Evolutionary conservation across 2,888 invertebrate species (phyloP).

Genomic region (Agrochola macilenta): DNA sequence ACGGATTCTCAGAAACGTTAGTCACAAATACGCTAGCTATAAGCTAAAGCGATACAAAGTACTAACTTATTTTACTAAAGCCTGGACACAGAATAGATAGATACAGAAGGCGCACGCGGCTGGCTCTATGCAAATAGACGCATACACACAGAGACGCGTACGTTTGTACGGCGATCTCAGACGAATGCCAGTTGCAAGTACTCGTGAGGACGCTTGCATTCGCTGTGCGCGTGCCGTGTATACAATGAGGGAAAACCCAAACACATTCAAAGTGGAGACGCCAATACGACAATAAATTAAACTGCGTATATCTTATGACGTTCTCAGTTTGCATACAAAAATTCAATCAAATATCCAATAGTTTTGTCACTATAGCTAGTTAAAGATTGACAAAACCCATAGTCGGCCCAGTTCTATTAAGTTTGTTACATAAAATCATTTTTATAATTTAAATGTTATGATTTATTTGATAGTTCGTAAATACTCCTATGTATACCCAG

Average conservation of each 20-base stretch:
- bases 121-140: not conserved
- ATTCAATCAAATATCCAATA: no score
- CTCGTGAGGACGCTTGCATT: not conserved
- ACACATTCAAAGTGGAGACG: not conserved
- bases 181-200: not conserved
- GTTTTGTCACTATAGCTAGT: no score
- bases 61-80: slow-evolving; percentile 60
- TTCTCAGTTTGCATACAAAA: no score
- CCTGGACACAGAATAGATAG: slow-evolving; percentile 10
- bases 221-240: not conserved
- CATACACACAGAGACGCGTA: not conserved
- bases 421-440: no score
- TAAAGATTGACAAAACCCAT: no score
- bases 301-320: no score
- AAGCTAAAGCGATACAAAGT: slow-evolving; percentile 57
- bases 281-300: no score
- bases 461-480: no score
- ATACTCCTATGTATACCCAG: no score
- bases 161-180: not conserved
- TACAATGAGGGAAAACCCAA: not conserved
- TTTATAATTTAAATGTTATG: no score
- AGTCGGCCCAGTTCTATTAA: no score
- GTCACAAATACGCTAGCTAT: slow-evolving; percentile 49
- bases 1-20: slow-evolving; percentile 35
- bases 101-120: slow-evolving; percentile 23